A percentile compares a stretch with the other conserved stretches of the same genome.
Conservation (phyloP, 2,797 vertebrate species). For the Luscinia luscinia region DNA sequence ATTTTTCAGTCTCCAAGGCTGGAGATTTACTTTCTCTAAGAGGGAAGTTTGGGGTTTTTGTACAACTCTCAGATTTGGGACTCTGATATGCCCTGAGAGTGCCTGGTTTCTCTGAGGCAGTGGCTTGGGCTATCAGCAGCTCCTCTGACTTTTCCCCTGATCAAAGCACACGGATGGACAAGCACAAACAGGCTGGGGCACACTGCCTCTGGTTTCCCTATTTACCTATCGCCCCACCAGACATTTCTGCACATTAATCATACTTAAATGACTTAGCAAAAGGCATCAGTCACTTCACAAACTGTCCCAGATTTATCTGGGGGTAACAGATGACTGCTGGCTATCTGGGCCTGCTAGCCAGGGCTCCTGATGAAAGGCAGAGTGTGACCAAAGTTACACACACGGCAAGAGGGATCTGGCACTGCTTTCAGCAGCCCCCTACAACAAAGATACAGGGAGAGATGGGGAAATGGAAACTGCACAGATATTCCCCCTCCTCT, state of each 20-base stretch:
- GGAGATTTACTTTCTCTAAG: neutral
- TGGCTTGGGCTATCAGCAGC: neutral
- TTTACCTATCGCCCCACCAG: neutral
- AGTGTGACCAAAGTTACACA: neutral
- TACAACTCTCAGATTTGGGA: neutral
- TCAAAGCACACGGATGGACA: neutral
- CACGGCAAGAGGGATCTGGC: neutral
- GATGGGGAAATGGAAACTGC: neutral
- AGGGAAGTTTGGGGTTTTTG: rapidly evolving
- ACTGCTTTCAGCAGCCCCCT: neutral
- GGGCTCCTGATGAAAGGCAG: slow-evolving; percentile 48
- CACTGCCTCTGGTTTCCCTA: neutral
- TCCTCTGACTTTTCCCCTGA: neutral
- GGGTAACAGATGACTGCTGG: slow-evolving; percentile 17
- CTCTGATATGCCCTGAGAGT: neutral
- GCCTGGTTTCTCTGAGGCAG: slow-evolving; percentile 15
- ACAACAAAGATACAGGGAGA: neutral
- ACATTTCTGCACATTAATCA: slow-evolving; percentile 39
- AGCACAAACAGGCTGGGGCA: neutral
- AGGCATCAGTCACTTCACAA: slow-evolving; percentile 52
- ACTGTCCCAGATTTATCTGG: slow-evolving; percentile 43
- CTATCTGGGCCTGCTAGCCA: neutral
- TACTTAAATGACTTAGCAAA: slow-evolving; percentile 29
- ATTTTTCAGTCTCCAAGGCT: neutral
- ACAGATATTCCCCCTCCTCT: neutral